Percentiles rank a stretch among this genome's conserved stretches.
Evolutionary conservation across 1,140 invertebrate species (phyloP).

Genomic region (Pseudomyrmex concolor): DNA sequence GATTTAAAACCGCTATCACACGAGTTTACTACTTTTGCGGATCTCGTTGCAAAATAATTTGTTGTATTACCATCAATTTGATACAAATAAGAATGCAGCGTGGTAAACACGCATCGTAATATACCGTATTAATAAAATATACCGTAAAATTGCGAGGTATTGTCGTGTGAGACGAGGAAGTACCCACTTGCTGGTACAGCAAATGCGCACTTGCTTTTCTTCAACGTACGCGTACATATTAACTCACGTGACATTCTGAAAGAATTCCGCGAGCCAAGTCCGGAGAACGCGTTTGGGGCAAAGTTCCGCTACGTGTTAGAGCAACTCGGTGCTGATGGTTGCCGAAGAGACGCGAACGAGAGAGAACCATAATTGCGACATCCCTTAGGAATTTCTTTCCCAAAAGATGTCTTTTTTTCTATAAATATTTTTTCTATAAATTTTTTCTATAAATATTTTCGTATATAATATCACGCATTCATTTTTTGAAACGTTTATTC

Average conservation of each 20-base stretch:
- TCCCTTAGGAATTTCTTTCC: constrained; percentile 10
- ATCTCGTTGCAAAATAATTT: neutral
- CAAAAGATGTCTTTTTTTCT: neutral
- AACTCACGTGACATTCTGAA: constrained; percentile 36
- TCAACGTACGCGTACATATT: neutral
- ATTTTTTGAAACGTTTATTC: neutral
- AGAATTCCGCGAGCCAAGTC: constrained; percentile 14
- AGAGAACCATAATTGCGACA: constrained; percentile 33
- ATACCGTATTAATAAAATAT: constrained; percentile 8
- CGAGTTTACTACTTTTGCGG: no score
- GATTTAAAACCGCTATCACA: no score
- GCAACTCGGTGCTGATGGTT: constrained; percentile 52
- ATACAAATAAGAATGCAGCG: constrained; percentile 8
- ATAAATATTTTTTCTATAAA: no score
- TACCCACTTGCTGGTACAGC: neutral
- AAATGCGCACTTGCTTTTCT: neutral
- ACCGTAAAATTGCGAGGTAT: constrained; percentile 5
- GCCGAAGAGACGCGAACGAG: constrained; percentile 61
- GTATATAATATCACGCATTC: neutral
- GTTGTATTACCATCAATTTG: constrained; percentile 44
- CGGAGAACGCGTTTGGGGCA: constrained; percentile 64
- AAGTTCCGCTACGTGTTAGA: constrained; percentile 74
- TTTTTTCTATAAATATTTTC: neutral
- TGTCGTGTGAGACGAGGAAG: constrained; percentile 17
- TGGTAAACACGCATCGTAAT: neutral